These are phyloP conservation scores for Petrocephalus sullivani DNA, from an alignment of 2,797 vertebrate genomes.

Conservation along the genomic window DNA sequence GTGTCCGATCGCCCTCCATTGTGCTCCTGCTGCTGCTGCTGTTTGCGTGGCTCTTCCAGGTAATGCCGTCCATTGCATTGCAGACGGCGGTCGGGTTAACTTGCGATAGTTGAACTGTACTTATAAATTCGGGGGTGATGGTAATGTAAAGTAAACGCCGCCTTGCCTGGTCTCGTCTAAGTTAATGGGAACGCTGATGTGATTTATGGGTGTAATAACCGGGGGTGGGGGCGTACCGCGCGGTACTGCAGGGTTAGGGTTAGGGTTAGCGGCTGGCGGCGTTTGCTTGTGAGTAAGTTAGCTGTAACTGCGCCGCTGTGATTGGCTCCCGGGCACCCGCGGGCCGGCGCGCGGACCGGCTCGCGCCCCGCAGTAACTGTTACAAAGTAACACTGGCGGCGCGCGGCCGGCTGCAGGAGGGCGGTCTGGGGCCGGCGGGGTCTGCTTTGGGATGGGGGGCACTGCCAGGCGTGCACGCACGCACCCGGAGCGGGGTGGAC, in stretches of 20 bases:
- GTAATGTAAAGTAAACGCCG: background rate
- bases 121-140: background rate
- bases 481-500: no score
- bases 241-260: background rate
- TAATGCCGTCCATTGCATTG: background rate
- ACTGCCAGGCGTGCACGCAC: no score
- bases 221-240: background rate
- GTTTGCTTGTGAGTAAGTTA: background rate
- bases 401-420: background rate
- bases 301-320: background rate
- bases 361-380: no score
- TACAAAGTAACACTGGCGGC: background rate
- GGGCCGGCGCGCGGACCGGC: no score
- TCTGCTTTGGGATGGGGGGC: no score
- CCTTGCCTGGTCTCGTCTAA: background rate
- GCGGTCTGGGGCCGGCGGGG: no score
- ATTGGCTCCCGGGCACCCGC: background rate
- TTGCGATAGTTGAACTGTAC: background rate
- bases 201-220: background rate
- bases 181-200: background rate
- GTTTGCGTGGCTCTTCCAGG: background rate
- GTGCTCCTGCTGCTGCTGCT: background rate
- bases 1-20: background rate
- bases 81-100: background rate
- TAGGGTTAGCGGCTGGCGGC: no score